Percentiles rank a stretch among this genome's conserved stretches.
These are phyloP conservation scores for Ptyas mucosa DNA, from an alignment of 2,113 vertebrate genomes.

Conservation along the genomic window DNA sequence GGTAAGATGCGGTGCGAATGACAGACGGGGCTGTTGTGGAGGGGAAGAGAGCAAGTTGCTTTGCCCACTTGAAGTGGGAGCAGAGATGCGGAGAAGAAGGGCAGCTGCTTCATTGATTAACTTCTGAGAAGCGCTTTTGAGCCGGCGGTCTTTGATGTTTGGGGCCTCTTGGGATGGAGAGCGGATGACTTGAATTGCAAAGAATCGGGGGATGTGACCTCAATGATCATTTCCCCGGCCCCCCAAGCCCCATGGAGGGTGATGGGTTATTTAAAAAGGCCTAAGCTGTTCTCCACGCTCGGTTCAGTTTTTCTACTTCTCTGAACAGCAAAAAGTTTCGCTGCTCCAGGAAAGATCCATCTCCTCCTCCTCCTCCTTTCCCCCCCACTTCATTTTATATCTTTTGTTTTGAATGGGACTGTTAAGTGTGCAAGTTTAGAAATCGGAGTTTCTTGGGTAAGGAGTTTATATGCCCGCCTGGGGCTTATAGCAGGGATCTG, in stretches of 20 bases:
- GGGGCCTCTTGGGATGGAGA: neutral
- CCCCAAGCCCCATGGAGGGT: neutral
- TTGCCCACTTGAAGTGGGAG: neutral
- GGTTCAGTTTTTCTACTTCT: neutral
- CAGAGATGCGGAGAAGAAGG: neutral
- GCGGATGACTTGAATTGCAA: neutral
- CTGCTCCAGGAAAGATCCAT: neutral
- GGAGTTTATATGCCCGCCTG: constrained; percentile 15
- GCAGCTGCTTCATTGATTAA: no score
- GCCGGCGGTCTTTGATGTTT: neutral
- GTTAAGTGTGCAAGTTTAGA: constrained; percentile 5
- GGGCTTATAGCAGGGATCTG: constrained; percentile 16
- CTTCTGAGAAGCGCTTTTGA: neutral
- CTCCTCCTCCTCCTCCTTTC: neutral
- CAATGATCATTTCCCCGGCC: neutral
- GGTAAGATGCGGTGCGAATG: constrained; percentile 8
- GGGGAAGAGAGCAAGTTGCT: neutral
- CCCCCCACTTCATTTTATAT: neutral
- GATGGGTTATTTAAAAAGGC: neutral
- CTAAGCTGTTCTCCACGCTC: neutral
- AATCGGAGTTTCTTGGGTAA: neutral
- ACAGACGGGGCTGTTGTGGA: neutral
- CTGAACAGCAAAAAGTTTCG: neutral
- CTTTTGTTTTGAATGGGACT: neutral
- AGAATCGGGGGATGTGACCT: neutral